Base-by-base conservation (phyloP, 2,888 invertebrate species). In the Cerastis leucographa region DNA sequence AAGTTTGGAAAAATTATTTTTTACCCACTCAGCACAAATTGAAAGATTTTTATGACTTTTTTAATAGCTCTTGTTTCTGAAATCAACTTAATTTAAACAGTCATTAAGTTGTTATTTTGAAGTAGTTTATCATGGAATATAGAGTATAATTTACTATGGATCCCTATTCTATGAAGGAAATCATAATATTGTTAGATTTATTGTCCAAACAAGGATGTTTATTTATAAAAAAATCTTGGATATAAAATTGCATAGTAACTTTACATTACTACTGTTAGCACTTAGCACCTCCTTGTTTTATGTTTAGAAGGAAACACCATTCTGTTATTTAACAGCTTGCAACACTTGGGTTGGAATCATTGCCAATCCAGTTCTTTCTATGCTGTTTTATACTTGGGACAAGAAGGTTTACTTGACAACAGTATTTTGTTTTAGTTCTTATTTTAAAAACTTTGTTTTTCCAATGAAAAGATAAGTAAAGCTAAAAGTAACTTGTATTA, bases 141-240 rank as follows among this genome's bases (percentile, higher is more conserved):
- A 1, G 61, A 61, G 19, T 2, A 49, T 69, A 35, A 35, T 35
- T 35, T 35, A 35, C 35, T 35, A 35, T 54, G 29, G 0, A n/a
- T 76, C 17, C 54, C 40, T 70, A 62, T 66, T 61, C 22, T 51
- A 46, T 40, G 9, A 35, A 44, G 25, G 22, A 51, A 73, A 65
- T 75, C 51, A 66, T 44, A 35, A 49, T 59, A 35, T 68, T 67
- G 5, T 66, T 74, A 17, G 40, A 69, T n/a, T 59, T 59, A 51
- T 46, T 65, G 29, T 19, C 12, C 8, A 29, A 44, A 51, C 35
- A 40, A 81, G 69, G 59, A 70, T 66, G 8, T 62, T 61, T 54
- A 61, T 59, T 51, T 54, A 66, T 66, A 25, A 61, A 40, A 35
- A 2, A 35, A 54, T 19, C 51, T 42, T 66, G 25, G 29, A n/a